These are phyloP conservation scores for Ceyx erithaca DNA, from an alignment of 2,797 vertebrate species.

Conservation along the genomic window DNA sequence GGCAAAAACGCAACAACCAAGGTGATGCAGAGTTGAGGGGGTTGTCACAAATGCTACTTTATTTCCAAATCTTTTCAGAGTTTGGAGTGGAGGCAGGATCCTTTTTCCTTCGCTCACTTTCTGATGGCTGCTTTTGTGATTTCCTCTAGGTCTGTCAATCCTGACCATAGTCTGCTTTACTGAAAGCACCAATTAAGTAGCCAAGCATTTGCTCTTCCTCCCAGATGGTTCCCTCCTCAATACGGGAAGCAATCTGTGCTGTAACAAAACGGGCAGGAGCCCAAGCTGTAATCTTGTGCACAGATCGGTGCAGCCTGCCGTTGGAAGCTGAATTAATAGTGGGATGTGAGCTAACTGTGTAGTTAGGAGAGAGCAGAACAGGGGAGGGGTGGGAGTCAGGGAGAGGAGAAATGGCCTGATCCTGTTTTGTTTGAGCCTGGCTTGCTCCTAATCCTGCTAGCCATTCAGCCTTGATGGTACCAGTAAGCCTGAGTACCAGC, in stretches of 20 bases:
- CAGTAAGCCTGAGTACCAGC: slow-evolving; percentile 42
- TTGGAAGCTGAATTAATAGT: not conserved
- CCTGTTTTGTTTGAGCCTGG: slow-evolving; percentile 26
- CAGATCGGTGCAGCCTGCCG: not conserved
- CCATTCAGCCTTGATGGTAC: slow-evolving; percentile 55
- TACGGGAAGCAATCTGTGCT: slow-evolving; percentile 13
- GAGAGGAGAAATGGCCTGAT: slow-evolving; percentile 4
- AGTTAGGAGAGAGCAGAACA: not conserved
- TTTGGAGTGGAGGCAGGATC: not conserved
- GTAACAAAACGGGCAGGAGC: not conserved
- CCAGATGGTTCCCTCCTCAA: slow-evolving; percentile 3
- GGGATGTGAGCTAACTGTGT: not conserved
- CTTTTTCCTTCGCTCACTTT: not conserved
- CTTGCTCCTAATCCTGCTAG: slow-evolving; percentile 34
- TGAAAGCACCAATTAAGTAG: slow-evolving; percentile 49
- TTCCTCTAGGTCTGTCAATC: slow-evolving; percentile 13
- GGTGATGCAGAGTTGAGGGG: not conserved
- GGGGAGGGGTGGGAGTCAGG: not conserved
- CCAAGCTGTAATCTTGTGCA: not conserved
- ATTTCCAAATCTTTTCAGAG: not conserved
- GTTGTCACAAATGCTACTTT: not conserved
- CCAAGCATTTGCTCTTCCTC: slow-evolving; percentile 7
- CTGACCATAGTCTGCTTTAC: not conserved
- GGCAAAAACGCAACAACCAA: not conserved
- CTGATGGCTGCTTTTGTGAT: not conserved